These are phyloP conservation scores for Fabriciana adippe DNA, from an alignment of 2,888 invertebrate genomes.

Conservation along the genomic window DNA sequence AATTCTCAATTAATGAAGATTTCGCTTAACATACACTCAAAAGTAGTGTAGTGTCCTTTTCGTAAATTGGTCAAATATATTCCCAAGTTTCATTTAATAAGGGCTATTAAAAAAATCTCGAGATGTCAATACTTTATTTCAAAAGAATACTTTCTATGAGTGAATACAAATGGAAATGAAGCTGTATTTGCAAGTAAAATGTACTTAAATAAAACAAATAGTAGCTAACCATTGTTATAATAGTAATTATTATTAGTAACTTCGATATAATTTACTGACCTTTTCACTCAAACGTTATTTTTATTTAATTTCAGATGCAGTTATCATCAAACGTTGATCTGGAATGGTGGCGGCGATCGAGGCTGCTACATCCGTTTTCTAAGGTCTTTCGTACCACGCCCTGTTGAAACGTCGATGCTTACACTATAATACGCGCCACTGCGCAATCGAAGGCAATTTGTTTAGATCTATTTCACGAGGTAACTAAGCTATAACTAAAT, in stretches of 20 bases:
- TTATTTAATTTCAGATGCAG: slow-evolving; percentile 61
- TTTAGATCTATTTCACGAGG: slow-evolving; percentile 47
- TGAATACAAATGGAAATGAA: too few species aligned
- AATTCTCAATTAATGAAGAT: too few species aligned
- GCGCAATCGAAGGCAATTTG: slow-evolving; percentile 48
- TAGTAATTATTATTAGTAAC: slow-evolving; percentile 73
- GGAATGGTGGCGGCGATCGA: slow-evolving; percentile 62
- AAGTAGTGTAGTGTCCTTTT: too few species aligned
- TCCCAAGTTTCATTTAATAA: too few species aligned
- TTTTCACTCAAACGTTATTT: slow-evolving; percentile 72
- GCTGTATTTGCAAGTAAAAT: background rate
- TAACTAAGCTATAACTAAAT: slow-evolving; percentile 44
- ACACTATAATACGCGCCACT: slow-evolving; percentile 57
- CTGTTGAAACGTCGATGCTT: slow-evolving; percentile 62
- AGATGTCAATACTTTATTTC: too few species aligned
- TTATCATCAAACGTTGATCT: slow-evolving; percentile 74
- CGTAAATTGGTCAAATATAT: too few species aligned
- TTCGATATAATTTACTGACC: slow-evolving; percentile 68
- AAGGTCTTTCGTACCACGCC: slow-evolving; percentile 72
- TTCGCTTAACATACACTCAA: too few species aligned
- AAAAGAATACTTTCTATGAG: too few species aligned
- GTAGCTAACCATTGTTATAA: background rate
- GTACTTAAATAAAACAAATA: slow-evolving; percentile 2
- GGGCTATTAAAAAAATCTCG: too few species aligned
- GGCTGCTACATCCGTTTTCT: slow-evolving; percentile 76